These are phyloP conservation scores for Eulemur macaco DNA, from an alignment of 2,113 vertebrate genomes.

Conservation along the genomic window DNA sequence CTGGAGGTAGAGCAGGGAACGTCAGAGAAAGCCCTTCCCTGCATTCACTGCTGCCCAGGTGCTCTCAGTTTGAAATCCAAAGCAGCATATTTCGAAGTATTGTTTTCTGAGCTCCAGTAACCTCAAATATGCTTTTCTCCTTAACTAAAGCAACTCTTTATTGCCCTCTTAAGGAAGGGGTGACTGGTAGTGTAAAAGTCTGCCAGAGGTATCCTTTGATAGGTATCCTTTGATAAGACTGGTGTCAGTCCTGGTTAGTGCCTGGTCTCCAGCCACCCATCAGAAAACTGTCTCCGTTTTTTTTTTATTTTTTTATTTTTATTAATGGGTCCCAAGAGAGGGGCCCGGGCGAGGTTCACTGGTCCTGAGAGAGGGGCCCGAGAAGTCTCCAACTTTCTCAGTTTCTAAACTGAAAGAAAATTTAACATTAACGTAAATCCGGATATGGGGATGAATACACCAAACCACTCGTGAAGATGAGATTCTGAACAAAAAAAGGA, in stretches of 20 bases:
- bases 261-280: background rate
- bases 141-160: background rate
- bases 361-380: too few relatives aligned
- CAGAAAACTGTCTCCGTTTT: background rate
- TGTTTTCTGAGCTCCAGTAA: background rate
- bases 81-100: background rate
- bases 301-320: too few relatives aligned
- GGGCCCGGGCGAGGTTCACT: too few relatives aligned
- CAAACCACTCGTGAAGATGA: background rate
- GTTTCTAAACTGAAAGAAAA: background rate
- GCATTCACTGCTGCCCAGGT: background rate
- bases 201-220: background rate
- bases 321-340: too few relatives aligned
- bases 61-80: background rate
- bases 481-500: background rate
- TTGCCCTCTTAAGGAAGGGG: background rate
- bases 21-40: background rate
- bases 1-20: background rate
- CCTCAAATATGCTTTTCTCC: background rate
- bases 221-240: background rate
- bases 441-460: background rate
- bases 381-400: too few relatives aligned
- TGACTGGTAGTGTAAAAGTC: background rate
- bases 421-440: background rate
- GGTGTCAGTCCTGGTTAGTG: background rate